Base-by-base conservation (phyloP, 2,888 invertebrate species). In the Epistrophe grossulariae region DNA sequence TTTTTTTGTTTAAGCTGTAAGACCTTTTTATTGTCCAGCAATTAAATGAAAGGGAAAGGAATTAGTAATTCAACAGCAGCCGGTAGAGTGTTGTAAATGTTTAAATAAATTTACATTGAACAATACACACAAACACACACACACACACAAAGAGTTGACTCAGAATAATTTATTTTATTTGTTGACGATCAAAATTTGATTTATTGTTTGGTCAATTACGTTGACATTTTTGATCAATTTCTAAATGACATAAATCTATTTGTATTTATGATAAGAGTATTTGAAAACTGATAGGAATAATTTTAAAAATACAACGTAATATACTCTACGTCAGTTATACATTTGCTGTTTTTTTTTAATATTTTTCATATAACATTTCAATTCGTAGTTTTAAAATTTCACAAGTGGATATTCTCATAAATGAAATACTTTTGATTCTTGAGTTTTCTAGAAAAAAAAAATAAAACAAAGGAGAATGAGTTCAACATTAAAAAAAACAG, bases 201-300 rank as follows among this genome's bases (percentile, higher is more conserved):
- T 73, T 62, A 81, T 77, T 78, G 11, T 35, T 43, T 71, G 9
- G 50, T 71, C 71, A 71, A 55, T 62, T 68, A 62, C 15, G 10
- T 55, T 70, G 64, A 78, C 66, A 78, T 68, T 70, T 73, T 8
- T 78, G 78, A 85, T 70, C 28, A 77, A 81, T 85, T 43, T 62
- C 5, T 38, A 48, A 68, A 66, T 80, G 77, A 70, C 55, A 66
- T n/a, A 40, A 11, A 66, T 35, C 66, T 57, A 38, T 38, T 52
- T 24, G 4, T 15, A 4, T 15, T 15, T n/a, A n/a, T 11, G 17
- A 70, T 19, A 35, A 68, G n/a, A n/a, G n/a, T 38, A n/a, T 40
- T 52, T 17, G 24, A 7, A 52, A 24, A 15, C 3, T 55, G 70
- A 70, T 70, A 70, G 38, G 17, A 15, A 24, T 17, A 55, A 55